phyloP scores from a whole-genome alignment of 2,113 vertebrate genomes.

The Macrotus californicus region DNA sequence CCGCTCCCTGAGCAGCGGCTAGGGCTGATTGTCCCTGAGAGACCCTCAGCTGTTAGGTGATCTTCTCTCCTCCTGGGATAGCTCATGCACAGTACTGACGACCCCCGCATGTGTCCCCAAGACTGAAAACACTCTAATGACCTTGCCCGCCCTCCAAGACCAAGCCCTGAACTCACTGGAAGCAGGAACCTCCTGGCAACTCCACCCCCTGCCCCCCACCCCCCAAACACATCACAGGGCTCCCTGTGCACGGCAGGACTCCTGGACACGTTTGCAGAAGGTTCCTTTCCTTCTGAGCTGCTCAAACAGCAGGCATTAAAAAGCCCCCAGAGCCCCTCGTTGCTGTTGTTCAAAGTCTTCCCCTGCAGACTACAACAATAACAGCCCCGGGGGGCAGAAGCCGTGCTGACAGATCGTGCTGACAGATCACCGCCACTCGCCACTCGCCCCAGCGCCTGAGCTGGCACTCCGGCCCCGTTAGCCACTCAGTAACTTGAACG shows the following conservation, averaged over 20 bases:
- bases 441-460: neutral
- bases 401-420: accelerated
- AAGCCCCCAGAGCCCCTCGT: neutral
- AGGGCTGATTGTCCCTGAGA: accelerated
- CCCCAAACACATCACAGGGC: neutral
- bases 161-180: no score
- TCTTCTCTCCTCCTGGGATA: neutral
- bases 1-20: accelerated
- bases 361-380: accelerated
- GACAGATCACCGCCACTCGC: accelerated
- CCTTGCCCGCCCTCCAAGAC: no score
- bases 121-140: no score
- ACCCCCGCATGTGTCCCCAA: neutral
- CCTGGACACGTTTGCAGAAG: neutral
- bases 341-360: neutral
- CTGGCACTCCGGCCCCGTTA: neutral
- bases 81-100: accelerated
- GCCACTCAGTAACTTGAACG: neutral
- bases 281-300: neutral
- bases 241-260: no score
- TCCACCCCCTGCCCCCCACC: accelerated
- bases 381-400: neutral
- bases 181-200: accelerated
- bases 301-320: neutral
- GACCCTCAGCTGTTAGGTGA: accelerated